These are phyloP conservation scores for Sphaerodactylus townsendi DNA, from an alignment of 2,113 vertebrate species.

Conservation along the genomic window DNA sequence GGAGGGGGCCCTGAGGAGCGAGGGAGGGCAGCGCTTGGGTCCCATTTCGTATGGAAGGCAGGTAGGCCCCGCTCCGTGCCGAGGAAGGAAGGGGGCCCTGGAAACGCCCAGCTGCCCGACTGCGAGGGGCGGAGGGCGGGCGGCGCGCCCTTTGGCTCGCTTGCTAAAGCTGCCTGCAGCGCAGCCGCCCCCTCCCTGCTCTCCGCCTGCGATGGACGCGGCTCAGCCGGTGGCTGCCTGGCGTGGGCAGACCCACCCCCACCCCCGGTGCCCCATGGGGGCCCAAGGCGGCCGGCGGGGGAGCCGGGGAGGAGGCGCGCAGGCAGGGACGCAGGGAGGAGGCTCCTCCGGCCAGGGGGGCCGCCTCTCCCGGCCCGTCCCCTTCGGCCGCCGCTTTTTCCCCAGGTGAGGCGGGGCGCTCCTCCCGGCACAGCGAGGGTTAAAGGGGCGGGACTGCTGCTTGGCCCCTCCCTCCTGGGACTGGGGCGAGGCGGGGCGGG, in stretches of 20 bases:
- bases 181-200: too few species aligned
- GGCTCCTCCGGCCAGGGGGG: too few species aligned
- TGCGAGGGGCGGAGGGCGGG: too few species aligned
- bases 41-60: neutral
- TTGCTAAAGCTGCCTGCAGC: neutral
- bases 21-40: neutral
- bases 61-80: neutral
- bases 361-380: neutral
- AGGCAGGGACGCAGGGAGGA: too few species aligned
- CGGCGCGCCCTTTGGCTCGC: neutral
- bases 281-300: too few species aligned
- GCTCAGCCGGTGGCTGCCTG: neutral
- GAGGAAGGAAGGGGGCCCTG: neutral
- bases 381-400: too few species aligned
- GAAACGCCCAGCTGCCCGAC: neutral
- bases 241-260: too few species aligned
- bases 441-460: neutral
- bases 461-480: neutral
- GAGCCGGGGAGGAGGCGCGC: too few species aligned
- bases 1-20: neutral
- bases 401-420: too few species aligned
- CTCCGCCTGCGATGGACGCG: neutral
- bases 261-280: too few species aligned
- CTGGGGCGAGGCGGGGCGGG: neutral
- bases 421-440: neutral